Conservation (phyloP, 2,888 invertebrate species). For the Trachelus iudaicus region DNA sequence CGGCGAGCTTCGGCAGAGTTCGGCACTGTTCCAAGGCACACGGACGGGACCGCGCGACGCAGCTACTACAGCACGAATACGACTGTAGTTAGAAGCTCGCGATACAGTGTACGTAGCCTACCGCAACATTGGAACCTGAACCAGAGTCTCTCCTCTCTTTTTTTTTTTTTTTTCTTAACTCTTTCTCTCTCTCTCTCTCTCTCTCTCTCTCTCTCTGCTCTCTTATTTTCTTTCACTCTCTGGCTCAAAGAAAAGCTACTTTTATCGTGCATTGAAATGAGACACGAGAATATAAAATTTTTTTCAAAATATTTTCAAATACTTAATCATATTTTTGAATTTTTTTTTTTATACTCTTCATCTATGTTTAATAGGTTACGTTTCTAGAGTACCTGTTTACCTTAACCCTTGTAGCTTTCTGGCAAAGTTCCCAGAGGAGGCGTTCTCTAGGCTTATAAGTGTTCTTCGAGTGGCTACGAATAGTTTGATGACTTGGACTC, state of each 20-base stretch:
- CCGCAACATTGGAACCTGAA: slow-evolving; percentile 7
- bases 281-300: slow-evolving; percentile 15
- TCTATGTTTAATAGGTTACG: background rate
- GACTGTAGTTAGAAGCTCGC: slow-evolving; percentile 3
- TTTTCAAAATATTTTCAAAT: background rate
- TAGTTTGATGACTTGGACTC: background rate
- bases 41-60: slow-evolving; percentile 37
- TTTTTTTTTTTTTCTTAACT: slow-evolving; percentile 26
- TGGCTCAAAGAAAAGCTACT: slow-evolving; percentile 33
- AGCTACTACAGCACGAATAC: slow-evolving; percentile 59
- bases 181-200: slow-evolving; percentile 17
- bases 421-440: background rate
- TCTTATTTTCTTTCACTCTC: slow-evolving; percentile 15
- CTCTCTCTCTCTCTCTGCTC: slow-evolving; percentile 20
- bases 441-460: background rate
- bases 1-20: slow-evolving; percentile 68
- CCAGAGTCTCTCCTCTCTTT: background rate
- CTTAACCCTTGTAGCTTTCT: background rate
- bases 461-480: background rate
- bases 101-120: background rate
- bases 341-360: background rate
- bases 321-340: background rate
- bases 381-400: background rate
- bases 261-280: slow-evolving; percentile 47
- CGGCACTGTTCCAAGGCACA: slow-evolving; percentile 53